Percentiles rank a stretch among this genome's conserved stretches.
Conservation (phyloP, 1,140 invertebrate genomes). For the Ectropis grisescens region DNA sequence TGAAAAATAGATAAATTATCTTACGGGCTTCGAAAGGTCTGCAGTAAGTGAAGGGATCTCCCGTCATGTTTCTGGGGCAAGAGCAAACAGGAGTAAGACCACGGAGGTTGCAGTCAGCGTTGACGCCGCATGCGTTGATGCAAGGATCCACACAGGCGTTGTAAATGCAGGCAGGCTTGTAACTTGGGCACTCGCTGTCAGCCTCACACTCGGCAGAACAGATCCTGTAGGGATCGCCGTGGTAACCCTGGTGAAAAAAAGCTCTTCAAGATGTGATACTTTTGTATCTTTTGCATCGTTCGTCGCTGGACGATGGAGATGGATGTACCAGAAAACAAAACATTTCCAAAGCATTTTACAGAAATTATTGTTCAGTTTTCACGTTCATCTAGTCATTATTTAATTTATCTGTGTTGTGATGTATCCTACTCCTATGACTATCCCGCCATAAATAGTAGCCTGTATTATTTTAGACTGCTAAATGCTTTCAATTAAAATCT, state of each 20-base stretch:
- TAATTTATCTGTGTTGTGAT: too few species aligned
- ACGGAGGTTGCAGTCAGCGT: constrained; percentile 83
- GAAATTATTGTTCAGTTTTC: too few species aligned
- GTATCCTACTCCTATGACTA: too few species aligned
- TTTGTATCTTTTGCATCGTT: too few species aligned
- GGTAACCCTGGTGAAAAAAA: constrained; percentile 72
- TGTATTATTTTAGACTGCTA: too few species aligned
- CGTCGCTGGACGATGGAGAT: too few species aligned
- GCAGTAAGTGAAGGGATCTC: constrained; percentile 86
- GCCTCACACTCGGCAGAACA: constrained; percentile 82
- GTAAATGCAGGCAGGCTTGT: constrained; percentile 84
- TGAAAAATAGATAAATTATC: constrained; percentile 13
- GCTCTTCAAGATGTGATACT: not conserved
- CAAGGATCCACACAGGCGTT: constrained; percentile 87
- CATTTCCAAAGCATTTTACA: too few species aligned
- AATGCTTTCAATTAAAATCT: too few species aligned
- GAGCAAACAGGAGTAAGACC: constrained; percentile 86
- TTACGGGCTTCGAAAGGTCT: constrained; percentile 83
- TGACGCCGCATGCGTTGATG: constrained; percentile 82
- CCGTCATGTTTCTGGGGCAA: constrained; percentile 89
- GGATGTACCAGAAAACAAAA: too few species aligned
- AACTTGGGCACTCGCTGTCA: constrained; percentile 80
- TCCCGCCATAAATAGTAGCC: too few species aligned
- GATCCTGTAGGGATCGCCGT: constrained; percentile 79
- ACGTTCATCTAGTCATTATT: too few species aligned